Evolutionary conservation across 23 tunicate species (phyloP), one percentile per base, ranked within the genome.

Genomic region (Styela clava): DNA sequence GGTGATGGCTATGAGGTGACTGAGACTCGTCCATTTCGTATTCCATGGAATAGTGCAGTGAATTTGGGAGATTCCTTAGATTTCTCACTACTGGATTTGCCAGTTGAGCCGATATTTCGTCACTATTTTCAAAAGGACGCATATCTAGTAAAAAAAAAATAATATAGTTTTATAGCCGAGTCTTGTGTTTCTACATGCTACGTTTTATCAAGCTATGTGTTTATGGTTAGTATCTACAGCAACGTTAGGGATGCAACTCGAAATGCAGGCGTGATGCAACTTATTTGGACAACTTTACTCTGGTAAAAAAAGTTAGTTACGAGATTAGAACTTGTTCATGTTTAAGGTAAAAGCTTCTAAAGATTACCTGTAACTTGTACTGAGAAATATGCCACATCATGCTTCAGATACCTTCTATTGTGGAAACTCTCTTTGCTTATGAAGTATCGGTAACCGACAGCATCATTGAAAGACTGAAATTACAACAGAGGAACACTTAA

Each of bases 321-420:
- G n/a, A n/a, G n/a, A n/a, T n/a, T n/a, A n/a, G n/a, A n/a, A n/a
- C n/a, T n/a, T n/a, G n/a, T n/a, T n/a, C n/a, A n/a, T n/a, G n/a
- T n/a, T n/a, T n/a, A n/a, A n/a, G n/a, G n/a, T n/a, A n/a, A n/a
- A n/a, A n/a, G n/a, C n/a, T n/a, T n/a, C n/a, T n/a, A n/a, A n/a
- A n/a, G n/a, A n/a, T n/a, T 82, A 86, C 97, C 78, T 82, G 81
- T 91, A 2, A 86, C 84, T 24, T 91, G 89, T 61, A 86, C 63
- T 19, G 97, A 91, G 26, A 91, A 32, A 69, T 73, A 44, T 9
- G 85, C 81, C 2, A 85, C 82, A 37, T 86, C 97, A 37, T 86
- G 80, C 62, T 91, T 91, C 62, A 91, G 33, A 63, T 87, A 91
- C 33, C 69, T 30, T 31, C 90, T 82, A 1, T 86, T 86, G 69